Percentiles rank a stretch among this genome's conserved stretches.
Evolutionary conservation across 2,888 invertebrate genomes (phyloP).

Genomic region (Agapostemon virescens): DNA sequence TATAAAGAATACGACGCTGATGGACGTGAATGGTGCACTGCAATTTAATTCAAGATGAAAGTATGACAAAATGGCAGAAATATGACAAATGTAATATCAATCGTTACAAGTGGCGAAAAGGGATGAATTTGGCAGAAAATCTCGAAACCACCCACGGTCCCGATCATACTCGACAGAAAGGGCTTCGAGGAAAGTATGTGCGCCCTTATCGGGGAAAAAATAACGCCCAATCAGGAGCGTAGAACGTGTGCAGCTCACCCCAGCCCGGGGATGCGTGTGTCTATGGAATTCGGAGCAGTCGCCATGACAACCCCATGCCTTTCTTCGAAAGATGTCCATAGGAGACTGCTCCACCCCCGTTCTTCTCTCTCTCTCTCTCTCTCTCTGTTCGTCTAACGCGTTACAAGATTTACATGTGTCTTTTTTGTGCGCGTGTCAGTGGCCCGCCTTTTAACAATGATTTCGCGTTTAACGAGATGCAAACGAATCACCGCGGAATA

Average conservation of each 20-base stretch:
- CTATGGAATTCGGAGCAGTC: constrained; percentile 77
- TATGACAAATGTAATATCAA: neutral
- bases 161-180: constrained; percentile 24
- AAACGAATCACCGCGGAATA: constrained; percentile 43
- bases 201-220: constrained; percentile 77
- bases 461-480: constrained; percentile 47
- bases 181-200: constrained; percentile 66
- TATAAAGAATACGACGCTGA: neutral
- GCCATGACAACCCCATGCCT: constrained; percentile 77
- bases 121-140: constrained; percentile 47
- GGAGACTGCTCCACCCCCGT: constrained; percentile 35
- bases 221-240: constrained; percentile 78
- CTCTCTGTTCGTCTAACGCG: constrained; percentile 53
- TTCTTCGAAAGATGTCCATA: constrained; percentile 64
- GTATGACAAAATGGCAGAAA: neutral
- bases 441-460: constrained; percentile 33
- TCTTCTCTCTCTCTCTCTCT: constrained; percentile 33
- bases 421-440: constrained; percentile 18
- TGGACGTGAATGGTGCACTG: neutral
- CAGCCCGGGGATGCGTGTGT: constrained; percentile 69
- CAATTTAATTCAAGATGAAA: neutral
- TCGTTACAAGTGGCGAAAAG: constrained; percentile 49
- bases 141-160: constrained; percentile 49
- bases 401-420: constrained; percentile 47
- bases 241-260: constrained; percentile 72